Percentiles rank a stretch among this genome's conserved stretches.
phyloP scores from a whole-genome alignment of 2,888 invertebrate genomes.

The Microplitis manilae region DNA sequence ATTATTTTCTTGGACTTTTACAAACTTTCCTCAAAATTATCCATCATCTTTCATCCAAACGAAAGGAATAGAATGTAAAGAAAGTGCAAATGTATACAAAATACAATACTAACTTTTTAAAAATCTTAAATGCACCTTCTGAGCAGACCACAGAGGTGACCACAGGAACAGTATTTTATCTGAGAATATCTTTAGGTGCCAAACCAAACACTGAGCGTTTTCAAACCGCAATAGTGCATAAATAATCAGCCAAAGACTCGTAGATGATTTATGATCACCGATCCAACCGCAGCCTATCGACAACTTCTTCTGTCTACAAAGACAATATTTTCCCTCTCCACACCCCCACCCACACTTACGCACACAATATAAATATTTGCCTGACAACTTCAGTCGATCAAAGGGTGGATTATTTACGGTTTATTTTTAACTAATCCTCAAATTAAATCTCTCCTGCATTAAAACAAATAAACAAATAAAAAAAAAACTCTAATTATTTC shows the following conservation, averaged over 20 bases:
- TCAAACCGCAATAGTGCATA: slow-evolving; percentile 35
- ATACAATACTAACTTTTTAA: too few relatives aligned
- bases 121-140: not conserved
- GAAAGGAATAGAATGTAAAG: too few relatives aligned
- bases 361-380: not conserved
- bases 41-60: too few relatives aligned
- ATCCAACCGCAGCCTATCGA: not conserved
- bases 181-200: not conserved
- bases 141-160: slow-evolving; percentile 1
- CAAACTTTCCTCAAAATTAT: too few relatives aligned
- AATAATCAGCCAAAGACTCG: not conserved
- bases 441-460: not conserved
- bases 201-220: slow-evolving; percentile 32
- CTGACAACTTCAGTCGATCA: not conserved
- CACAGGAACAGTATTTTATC: not conserved
- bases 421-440: not conserved
- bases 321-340: not conserved
- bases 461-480: not conserved
- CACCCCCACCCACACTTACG: too few relatives aligned
- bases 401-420: slow-evolving; percentile 1
- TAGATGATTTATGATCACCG: not conserved
- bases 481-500: not conserved
- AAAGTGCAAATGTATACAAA: too few relatives aligned
- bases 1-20: too few relatives aligned
- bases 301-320: not conserved